Conservation (phyloP, 2,113 vertebrate genomes). For the Cyanoramphus novaezelandiae region DNA sequence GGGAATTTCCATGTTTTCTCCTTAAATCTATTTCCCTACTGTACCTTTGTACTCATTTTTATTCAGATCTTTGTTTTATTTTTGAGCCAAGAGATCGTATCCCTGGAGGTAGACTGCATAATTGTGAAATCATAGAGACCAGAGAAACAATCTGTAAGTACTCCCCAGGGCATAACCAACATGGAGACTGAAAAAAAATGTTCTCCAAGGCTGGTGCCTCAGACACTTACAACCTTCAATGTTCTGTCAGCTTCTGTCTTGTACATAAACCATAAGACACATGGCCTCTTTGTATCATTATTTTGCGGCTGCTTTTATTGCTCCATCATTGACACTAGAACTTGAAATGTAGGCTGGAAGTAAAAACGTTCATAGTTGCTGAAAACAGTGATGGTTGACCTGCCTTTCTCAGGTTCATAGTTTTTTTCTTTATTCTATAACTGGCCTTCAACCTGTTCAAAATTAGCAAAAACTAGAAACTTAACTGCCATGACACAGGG, state of each 20-base stretch:
- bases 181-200: constrained; percentile 4
- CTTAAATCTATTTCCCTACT: neutral
- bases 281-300: constrained; percentile 1
- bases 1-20: neutral
- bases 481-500: neutral
- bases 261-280: constrained; percentile 45
- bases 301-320: constrained; percentile 38
- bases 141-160: constrained; percentile 6
- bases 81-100: neutral
- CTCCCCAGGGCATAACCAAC: neutral
- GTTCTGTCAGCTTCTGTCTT: constrained; percentile 28
- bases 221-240: neutral
- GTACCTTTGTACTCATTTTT: neutral
- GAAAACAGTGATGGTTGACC: neutral
- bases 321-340: constrained; percentile 13
- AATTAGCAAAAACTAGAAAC: neutral
- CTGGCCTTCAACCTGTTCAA: neutral
- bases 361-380: neutral
- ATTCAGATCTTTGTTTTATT: neutral
- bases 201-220: constrained; percentile 1
- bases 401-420: neutral
- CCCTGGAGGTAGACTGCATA: constrained; percentile 13
- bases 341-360: neutral
- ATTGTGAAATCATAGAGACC: constrained; percentile 45
- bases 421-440: neutral